Evolutionary conservation across 2,113 vertebrate genomes (phyloP), one percentile per base, ranked within the genome.

Genomic region (Ifrita kowaldi): DNA sequence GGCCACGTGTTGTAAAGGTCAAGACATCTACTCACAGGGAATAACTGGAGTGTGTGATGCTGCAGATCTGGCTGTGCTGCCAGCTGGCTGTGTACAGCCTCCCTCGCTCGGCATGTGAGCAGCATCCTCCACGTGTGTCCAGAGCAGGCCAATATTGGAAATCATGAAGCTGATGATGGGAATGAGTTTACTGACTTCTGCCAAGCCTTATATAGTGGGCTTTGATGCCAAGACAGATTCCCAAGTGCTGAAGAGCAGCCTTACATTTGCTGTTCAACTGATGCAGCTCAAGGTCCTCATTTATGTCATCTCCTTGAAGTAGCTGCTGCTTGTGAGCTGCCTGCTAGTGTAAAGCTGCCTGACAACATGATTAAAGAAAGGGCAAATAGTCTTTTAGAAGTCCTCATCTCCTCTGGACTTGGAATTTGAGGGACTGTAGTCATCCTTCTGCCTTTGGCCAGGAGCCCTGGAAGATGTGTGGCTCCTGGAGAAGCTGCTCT

Each of bases 1-100:
- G 93, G 86, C 95, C 80, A 82, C 73, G 49, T 87, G 91, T 90
- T 95, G 69, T 67, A 93, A 91, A 93, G 94, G 95, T 95, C 92
- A 94, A 71, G 94, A 71, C 94, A 71, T 95, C 89, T 60, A 53
- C 93, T 84, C 89, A 5, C n/a, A 91, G 84, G 76, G 95, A 89
- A 71, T 90, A 94, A 94, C 86, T 55, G 74, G 68, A 89, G 96
- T 91, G 94, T 95, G 93, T 59, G 94, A 93, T 91, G 93, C 94
- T 95, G 94, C 7, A 18, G 89, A 57, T 96, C 93, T 90, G 86
- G 65, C 94, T 93, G 93, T 87, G 94, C 80, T 93, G 96, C 96
- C 96, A 97, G 95, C 95, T 97, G 96, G 95, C 96, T 92, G 39
- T 23, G 35, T 50, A 6, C 42, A 95, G 89, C 83, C 88, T 92